Conservation (phyloP, 2,797 vertebrate species). For the Anniella stebbinsi region DNA sequence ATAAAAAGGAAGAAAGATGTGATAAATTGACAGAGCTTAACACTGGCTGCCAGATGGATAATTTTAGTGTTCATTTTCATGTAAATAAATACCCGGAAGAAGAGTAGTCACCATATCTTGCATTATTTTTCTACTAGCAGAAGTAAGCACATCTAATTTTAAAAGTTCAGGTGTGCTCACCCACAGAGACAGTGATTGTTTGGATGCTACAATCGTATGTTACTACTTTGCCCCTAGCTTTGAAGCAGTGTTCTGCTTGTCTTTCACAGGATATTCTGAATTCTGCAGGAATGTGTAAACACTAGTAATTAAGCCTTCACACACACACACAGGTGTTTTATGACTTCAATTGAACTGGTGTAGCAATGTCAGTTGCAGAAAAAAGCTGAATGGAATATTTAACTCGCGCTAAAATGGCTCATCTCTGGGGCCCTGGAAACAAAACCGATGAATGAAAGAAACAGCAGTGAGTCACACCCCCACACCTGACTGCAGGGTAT, state of each 20-base stretch:
- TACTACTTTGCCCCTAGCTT: not conserved
- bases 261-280: not conserved
- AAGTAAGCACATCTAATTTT: not conserved
- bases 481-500: not conserved
- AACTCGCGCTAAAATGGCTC: not conserved
- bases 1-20: not conserved
- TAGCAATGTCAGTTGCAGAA: not conserved
- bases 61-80: not conserved
- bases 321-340: not conserved
- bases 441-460: not conserved
- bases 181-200: not conserved
- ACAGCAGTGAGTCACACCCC: not conserved
- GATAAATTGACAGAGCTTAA: not conserved
- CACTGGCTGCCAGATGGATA: not conserved
- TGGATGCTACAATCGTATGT: not conserved
- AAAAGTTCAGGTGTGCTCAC: not conserved
- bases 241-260: not conserved
- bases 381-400: not conserved
- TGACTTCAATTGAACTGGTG: not conserved
- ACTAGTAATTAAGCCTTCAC: constrained; percentile 22
- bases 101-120: not conserved
- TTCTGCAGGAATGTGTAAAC: not conserved
- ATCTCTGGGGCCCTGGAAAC: not conserved
- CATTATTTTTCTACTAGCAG: not conserved
- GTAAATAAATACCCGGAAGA: constrained; percentile 19